These are phyloP conservation scores for Phataginus tetradactyla DNA, from an alignment of 2,797 vertebrate species.

Conservation along the genomic window DNA sequence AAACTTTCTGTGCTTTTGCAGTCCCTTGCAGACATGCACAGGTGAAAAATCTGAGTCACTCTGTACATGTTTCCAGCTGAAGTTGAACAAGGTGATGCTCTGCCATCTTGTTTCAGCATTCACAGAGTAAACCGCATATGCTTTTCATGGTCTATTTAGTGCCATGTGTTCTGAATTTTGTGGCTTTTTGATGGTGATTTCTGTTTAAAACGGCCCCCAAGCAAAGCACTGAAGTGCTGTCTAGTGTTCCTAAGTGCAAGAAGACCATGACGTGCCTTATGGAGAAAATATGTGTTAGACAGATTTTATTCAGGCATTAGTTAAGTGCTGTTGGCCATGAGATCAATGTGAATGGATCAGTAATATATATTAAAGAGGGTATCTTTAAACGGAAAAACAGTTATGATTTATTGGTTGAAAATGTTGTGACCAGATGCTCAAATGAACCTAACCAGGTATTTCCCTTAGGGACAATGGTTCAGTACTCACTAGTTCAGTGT, in stretches of 20 bases:
- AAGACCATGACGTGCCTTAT: background rate
- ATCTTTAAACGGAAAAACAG: slow-evolving; percentile 22
- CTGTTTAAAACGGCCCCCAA: background rate
- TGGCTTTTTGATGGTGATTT: background rate
- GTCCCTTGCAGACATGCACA: background rate
- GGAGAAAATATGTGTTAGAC: background rate
- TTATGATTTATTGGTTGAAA: slow-evolving; percentile 19
- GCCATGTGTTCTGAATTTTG: background rate
- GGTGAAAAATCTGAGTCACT: background rate
- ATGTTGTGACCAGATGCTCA: background rate
- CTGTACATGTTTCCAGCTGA: background rate
- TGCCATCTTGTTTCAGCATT: background rate
- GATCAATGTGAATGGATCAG: background rate
- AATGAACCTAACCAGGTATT: background rate
- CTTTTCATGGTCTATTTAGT: background rate
- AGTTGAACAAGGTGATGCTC: background rate
- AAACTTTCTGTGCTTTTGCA: background rate
- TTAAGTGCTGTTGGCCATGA: background rate
- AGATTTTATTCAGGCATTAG: background rate
- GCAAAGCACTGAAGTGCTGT: background rate
- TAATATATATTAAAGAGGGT: background rate
- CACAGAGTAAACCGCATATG: background rate
- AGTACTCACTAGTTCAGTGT: background rate
- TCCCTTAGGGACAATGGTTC: background rate
- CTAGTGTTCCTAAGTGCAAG: background rate